Conservation (phyloP, 2,888 invertebrate genomes). For the Vesta saturnalis region DNA sequence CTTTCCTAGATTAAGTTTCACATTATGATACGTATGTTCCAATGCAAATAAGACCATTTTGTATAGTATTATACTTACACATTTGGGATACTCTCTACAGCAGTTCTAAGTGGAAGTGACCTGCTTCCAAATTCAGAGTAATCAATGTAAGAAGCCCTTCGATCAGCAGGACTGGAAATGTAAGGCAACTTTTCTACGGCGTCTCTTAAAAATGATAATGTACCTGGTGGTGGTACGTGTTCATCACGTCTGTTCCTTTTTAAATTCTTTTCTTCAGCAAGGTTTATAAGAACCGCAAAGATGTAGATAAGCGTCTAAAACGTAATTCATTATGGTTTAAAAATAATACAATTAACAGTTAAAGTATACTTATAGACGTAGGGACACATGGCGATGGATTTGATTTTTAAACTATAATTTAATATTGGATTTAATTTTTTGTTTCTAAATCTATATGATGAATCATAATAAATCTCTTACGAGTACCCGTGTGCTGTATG, state of each 20-base stretch:
- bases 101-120: conserved; percentile 74
- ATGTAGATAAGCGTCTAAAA: conserved; percentile 53
- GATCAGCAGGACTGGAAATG: conserved; percentile 36
- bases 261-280: conserved; percentile 49
- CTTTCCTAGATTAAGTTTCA: conserved; percentile 50
- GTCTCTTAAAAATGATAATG: conserved; percentile 60
- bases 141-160: conserved; percentile 48
- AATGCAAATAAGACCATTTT: not conserved
- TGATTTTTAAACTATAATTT: too few species aligned
- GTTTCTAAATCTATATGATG: too few species aligned
- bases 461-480: too few species aligned
- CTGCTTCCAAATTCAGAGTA: conserved; percentile 58
- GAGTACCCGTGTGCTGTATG: too few species aligned
- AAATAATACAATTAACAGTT: too few species aligned
- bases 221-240: conserved; percentile 52
- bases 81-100: conserved; percentile 78
- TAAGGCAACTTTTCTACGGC: conserved; percentile 62
- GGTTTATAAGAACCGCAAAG: conserved; percentile 42
- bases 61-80: conserved; percentile 59
- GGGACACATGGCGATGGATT: too few species aligned
- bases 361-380: too few species aligned
- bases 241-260: conserved; percentile 47
- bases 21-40: not conserved
- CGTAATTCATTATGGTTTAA: too few species aligned
- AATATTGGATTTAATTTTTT: too few species aligned